A percentile compares a stretch with the other conserved stretches of the same genome.
Evolutionary conservation across 1,140 invertebrate genomes (phyloP).

Genomic region (Goniozus legneri): DNA sequence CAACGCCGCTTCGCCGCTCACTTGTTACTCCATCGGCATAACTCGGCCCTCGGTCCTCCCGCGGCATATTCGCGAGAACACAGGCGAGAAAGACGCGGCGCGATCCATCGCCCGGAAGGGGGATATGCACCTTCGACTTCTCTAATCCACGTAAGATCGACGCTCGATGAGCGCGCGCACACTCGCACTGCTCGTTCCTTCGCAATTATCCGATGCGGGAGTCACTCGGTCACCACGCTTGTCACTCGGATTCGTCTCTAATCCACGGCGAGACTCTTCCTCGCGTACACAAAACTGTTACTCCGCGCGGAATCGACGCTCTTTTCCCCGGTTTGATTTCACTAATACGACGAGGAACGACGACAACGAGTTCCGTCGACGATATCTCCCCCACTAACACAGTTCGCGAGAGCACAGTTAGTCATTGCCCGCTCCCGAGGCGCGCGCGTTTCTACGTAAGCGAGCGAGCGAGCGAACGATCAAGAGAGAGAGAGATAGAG

Average conservation of each 20-base stretch:
- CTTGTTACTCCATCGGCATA: slow-evolving; percentile 53
- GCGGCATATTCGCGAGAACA: slow-evolving; percentile 42
- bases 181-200: too few species aligned
- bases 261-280: too few species aligned
- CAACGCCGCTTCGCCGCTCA: slow-evolving; percentile 53
- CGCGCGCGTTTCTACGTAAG: slow-evolving; percentile 23
- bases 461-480: too few species aligned
- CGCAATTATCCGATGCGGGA: slow-evolving; percentile 6
- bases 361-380: slow-evolving; percentile 20
- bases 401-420: slow-evolving; percentile 36
- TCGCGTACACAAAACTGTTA: too few species aligned
- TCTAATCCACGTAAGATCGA: too few species aligned
- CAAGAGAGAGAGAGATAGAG: too few species aligned
- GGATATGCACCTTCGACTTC: too few species aligned
- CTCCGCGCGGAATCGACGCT: too few species aligned
- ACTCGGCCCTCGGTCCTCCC: slow-evolving; percentile 40
- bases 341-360: slow-evolving; percentile 32
- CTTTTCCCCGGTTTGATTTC: too few species aligned
- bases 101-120: slow-evolving; percentile 36
- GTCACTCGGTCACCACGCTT: background rate
- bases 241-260: slow-evolving; percentile 3
- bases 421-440: slow-evolving; percentile 37
- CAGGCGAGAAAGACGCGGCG: slow-evolving; percentile 29
- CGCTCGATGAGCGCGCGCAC: too few species aligned
- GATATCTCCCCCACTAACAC: slow-evolving; percentile 44